Conservation (phyloP, 2,113 vertebrate genomes). For the Corythornis madagascariensis region DNA sequence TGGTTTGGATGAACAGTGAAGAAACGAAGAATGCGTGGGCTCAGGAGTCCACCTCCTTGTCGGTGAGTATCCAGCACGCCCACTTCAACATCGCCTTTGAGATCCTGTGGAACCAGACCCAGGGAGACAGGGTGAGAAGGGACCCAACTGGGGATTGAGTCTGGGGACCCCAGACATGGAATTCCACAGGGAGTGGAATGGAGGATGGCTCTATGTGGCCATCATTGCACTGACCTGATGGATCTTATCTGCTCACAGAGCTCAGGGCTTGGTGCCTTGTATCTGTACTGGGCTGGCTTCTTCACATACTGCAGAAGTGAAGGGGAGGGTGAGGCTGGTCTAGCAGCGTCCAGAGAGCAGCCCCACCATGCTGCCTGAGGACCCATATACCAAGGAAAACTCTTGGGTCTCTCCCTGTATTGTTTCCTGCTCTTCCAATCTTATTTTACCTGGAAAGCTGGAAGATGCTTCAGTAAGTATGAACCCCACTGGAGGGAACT, state of each 20-base stretch:
- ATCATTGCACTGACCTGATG: constrained; percentile 10
- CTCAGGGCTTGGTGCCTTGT: neutral
- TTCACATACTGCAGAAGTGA: neutral
- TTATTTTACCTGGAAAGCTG: neutral
- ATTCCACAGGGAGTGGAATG: neutral
- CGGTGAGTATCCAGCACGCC: constrained; percentile 39
- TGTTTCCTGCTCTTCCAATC: neutral
- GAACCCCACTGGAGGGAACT: neutral
- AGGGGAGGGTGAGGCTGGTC: neutral
- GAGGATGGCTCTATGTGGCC: neutral
- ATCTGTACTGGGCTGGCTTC: neutral
- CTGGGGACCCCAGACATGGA: neutral
- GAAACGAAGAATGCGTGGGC: accelerated
- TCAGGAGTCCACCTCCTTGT: neutral
- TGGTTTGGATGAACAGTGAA: neutral
- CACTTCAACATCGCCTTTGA: constrained; percentile 47
- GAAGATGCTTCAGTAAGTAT: neutral
- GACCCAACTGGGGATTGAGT: neutral
- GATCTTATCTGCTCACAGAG: constrained; percentile 15
- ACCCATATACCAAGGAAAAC: neutral
- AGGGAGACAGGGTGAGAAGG: neutral
- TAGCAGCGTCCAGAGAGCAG: neutral
- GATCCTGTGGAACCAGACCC: constrained; percentile 8
- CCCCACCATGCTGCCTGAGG: accelerated
- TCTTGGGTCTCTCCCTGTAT: neutral